Percentiles rank a stretch among this genome's conserved stretches.
phyloP scores from a whole-genome alignment of 1,140 invertebrate species.

The Bradynema listronoti region DNA sequence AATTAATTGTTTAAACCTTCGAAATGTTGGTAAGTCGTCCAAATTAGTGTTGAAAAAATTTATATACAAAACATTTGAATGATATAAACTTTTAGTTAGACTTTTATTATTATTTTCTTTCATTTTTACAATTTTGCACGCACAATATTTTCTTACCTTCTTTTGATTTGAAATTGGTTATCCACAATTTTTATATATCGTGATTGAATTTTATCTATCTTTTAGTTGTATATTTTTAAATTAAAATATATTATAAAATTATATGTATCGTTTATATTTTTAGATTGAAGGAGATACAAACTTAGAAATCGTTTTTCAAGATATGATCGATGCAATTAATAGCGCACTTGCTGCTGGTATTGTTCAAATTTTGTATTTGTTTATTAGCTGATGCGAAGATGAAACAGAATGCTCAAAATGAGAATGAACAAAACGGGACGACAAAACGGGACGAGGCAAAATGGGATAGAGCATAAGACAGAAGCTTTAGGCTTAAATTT shows the following conservation, averaged over 20 bases:
- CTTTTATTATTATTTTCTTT: conserved; percentile 12
- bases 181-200: neutral
- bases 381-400: neutral
- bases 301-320: conserved; percentile 45
- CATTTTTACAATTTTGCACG: conserved; percentile 8
- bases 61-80: no score
- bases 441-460: no score
- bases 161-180: conserved; percentile 1
- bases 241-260: neutral
- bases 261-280: neutral
- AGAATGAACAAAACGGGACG: no score
- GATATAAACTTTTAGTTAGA: no score
- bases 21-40: no score
- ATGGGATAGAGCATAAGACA: no score
- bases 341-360: conserved; percentile 47
- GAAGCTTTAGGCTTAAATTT: no score
- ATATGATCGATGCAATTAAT: conserved; percentile 46
- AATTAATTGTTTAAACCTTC: no score
- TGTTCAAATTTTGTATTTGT: conserved; percentile 41
- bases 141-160: neutral
- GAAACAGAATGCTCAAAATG: no score
- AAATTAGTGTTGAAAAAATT: no score
- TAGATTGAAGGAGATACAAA: conserved; percentile 51
- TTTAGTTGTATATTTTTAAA: conserved; percentile 18
- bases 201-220: neutral